phyloP scores from a whole-genome alignment of 2,888 invertebrate species.

The Xestia c-nigrum region DNA sequence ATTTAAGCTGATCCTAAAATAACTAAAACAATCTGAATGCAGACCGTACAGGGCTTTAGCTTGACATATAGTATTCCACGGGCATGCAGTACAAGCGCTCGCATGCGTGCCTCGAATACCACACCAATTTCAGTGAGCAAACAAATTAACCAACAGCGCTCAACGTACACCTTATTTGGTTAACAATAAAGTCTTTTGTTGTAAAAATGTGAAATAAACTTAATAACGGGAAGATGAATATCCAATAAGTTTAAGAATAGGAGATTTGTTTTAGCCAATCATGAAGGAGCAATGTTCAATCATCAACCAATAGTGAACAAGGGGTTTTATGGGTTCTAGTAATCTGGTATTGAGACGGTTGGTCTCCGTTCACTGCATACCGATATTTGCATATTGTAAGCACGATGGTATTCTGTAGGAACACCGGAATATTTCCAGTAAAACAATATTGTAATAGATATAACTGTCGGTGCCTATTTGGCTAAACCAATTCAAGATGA shows the following conservation, averaged over 20 bases:
- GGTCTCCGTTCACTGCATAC: constrained; percentile 75
- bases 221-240: constrained; percentile 62
- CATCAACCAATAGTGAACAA: constrained; percentile 65
- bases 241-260: constrained; percentile 70
- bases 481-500: not conserved
- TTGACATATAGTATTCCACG: constrained; percentile 80
- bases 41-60: constrained; percentile 80
- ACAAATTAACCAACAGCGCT: constrained; percentile 65
- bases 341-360: constrained; percentile 76
- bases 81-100: constrained; percentile 80
- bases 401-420: constrained; percentile 60
- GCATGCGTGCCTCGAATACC: constrained; percentile 83
- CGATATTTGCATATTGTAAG: constrained; percentile 77
- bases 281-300: constrained; percentile 38
- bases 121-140: constrained; percentile 74
- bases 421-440: constrained; percentile 41
- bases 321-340: constrained; percentile 69
- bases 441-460: constrained; percentile 27
- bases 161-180: constrained; percentile 66
- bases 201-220: constrained; percentile 29
- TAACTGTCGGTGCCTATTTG: not conserved
- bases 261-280: constrained; percentile 73
- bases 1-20: constrained; percentile 77
- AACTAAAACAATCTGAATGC: constrained; percentile 83
- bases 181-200: constrained; percentile 65